Evolutionary conservation across 2,797 vertebrate species (phyloP).

Genomic region (Natrix natrix): DNA sequence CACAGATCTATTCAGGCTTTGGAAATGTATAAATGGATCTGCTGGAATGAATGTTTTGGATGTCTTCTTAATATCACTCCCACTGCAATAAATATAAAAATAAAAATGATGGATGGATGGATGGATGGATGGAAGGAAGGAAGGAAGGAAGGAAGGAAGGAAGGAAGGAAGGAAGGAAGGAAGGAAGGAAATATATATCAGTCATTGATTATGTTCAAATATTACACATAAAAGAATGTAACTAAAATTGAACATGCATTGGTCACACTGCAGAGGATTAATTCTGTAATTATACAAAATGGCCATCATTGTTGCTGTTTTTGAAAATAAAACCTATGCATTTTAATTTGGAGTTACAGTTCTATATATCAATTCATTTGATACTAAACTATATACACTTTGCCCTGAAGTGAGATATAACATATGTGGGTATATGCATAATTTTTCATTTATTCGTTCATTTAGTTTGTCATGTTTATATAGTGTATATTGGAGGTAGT

Average conservation of each 20-base stretch:
- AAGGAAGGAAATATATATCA: background rate
- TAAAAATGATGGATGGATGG: background rate
- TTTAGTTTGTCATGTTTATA: no score
- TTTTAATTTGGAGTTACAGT: slow-evolving; percentile 26
- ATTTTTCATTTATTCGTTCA: no score
- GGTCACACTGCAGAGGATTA: background rate
- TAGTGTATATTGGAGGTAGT: no score
- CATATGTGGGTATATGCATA: no score
- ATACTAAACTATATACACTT: background rate
- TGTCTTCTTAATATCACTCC: background rate
- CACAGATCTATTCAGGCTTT: background rate
- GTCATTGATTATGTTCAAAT: background rate
- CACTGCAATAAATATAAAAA: background rate
- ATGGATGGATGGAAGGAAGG: background rate
- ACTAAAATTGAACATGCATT: slow-evolving; percentile 22
- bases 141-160: background rate
- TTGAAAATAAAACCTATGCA: slow-evolving; percentile 1
- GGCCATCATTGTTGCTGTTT: background rate
- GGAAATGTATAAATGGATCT: no score
- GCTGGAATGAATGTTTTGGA: background rate
- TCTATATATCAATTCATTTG: slow-evolving; percentile 14
- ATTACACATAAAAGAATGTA: slow-evolving; percentile 6
- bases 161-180: background rate
- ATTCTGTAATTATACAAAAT: slow-evolving; percentile 13
- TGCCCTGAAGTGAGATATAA: background rate